Evolutionary conservation across 2,888 invertebrate genomes (phyloP), one percentile per base, ranked within the genome.

Genomic region (Eustalomyia histrio): DNA sequence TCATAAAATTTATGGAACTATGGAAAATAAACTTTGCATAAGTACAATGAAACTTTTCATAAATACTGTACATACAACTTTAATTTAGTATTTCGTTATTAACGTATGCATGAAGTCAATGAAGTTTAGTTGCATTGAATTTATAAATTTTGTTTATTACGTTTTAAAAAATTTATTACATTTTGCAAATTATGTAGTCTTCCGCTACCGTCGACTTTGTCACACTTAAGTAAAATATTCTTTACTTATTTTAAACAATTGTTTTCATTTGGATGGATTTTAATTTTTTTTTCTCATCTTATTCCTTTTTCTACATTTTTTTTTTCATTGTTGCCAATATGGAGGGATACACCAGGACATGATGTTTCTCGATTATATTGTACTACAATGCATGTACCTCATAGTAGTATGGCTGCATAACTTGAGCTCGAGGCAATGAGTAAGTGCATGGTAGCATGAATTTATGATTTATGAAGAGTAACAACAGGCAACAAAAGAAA

Each of bases 391-490:
- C 50, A 18, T 35, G 33, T 29, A 29, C 29, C 29, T 29, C 29
- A 29, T 67, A 29, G 55, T 35, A 69, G 35, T 63, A 68, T 68
- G 64, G 76, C 81, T 74, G 68, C 73, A 73, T 73, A 79, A 68
- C 80, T 67, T 65, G 63, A 65, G 74, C 78, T 78, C 53, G 14
- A 78, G 74, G 76, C 76, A 76, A 58, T 68, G 61, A 63, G 74
- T 63, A 52, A 75, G 67, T 81, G 78, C 78, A 81, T 75, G 78
- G 78, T 61, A 72, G 81, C 78, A 75, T 81, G 78, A 81, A 81
- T 81, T 81, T 81, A 81, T 81, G 81, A 81, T 81, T 81, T 81
- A 78, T 81, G 81, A 81, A 79, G 79, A 82, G 82, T 68, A 82
- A 76, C 72, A 82, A 76, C 72, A 74, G 79, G 74, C 79, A 79